Evolutionary conservation across 35 echinoderm and acorn worm genomes (phyloP), one percentile per base, ranked within the genome.

Genomic region (Lytechinus pictus): DNA sequence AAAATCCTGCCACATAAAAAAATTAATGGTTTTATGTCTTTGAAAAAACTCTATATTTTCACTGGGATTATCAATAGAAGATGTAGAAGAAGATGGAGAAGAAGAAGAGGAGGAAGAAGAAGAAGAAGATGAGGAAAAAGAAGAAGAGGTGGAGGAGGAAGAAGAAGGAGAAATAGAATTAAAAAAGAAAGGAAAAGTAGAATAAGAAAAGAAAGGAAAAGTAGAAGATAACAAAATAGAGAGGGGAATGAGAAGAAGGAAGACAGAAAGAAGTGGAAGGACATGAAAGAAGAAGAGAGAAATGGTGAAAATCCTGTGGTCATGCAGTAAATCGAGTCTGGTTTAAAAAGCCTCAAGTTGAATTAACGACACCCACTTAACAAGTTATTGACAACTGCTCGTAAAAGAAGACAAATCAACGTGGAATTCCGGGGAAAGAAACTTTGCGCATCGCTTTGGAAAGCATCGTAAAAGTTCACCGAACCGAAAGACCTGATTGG

Each of bases 331-430:
- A 79, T 79, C n/a, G 19, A 79, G 19, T n/a, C 66, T 24, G 12
- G 7, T 79, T 24, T 24, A 24, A 79, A 79, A 24, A 79, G 66
- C 66, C 66, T 79, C 66, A 79, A 79, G 88, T 44, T 54, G 88
- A 90, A 90, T 90, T 90, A 90, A 90, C 88, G 88, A 90, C 52
- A 54, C 88, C 88, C 88, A 90, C 88, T 90, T 90, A 90, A 90
- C 88, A 90, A 44, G 52, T 54, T 90, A 90, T 90, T 90, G 88
- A 90, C 88, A 54, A 90, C 29, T 54, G 88, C 88, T 90, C 88
- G 88, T 90, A 90, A 52, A 90, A 90, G 33, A 44, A 44, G 28
- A 90, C 14, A 33, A 12, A 90, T 12, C 88, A 16, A 16, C 66
- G n/a, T 79, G 66, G n/a, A 79, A 79, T 79, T 79, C 66, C 66